These are phyloP conservation scores for Tinea pellionella DNA, from an alignment of 2,888 invertebrate species.

Conservation along the genomic window DNA sequence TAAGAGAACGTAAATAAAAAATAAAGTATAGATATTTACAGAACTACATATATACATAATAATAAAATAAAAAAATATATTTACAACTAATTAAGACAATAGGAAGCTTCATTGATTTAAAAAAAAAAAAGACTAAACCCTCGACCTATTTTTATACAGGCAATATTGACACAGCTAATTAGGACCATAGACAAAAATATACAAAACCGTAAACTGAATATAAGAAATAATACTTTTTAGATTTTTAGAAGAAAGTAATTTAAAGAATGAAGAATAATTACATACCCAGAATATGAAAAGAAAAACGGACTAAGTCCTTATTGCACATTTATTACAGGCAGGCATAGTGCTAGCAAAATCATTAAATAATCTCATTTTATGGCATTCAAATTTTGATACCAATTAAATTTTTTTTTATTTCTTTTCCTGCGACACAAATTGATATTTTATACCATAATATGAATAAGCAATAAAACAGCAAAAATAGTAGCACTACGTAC, in stretches of 20 bases:
- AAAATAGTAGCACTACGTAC: neutral
- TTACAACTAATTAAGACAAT: constrained; percentile 12
- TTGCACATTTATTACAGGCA: too few species aligned
- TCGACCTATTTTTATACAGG: constrained; percentile 1
- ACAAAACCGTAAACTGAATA: neutral
- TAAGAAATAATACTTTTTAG: constrained; percentile 2
- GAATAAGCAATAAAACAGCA: neutral
- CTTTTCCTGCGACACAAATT: neutral
- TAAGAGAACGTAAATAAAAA: constrained; percentile 46
- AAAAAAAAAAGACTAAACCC: constrained; percentile 13
- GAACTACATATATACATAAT: constrained; percentile 37
- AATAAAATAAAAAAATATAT: constrained; percentile 30
- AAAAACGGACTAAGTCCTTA: too few species aligned
- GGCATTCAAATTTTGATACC: too few species aligned
- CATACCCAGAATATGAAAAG: too few species aligned
- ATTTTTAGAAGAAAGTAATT: neutral
- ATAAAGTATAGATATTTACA: constrained; percentile 56
- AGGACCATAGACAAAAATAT: neutral
- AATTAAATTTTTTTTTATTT: too few species aligned
- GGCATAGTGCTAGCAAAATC: too few species aligned
- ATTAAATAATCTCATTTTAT: too few species aligned
- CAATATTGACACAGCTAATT: constrained; percentile 4
- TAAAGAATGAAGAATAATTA: too few species aligned
- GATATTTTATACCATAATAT: neutral
- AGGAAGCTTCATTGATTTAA: constrained; percentile 48